Conservation (phyloP, 2,888 invertebrate species). For the Uropetala carovei region DNA sequence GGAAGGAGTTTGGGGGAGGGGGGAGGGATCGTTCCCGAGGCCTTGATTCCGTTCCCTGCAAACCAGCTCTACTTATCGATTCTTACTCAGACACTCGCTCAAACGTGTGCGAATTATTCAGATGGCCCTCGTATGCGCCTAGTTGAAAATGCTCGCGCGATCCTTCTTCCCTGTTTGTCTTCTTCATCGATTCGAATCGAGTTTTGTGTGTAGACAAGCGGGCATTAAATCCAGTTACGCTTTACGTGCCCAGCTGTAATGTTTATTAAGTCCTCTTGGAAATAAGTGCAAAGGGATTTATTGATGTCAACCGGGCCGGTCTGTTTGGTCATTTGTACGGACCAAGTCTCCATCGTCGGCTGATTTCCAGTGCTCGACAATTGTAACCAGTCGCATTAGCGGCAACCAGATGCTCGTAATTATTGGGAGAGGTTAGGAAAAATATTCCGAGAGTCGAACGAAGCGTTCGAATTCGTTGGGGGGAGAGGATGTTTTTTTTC, state of each 20-base stretch:
- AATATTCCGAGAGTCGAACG: too few relatives aligned
- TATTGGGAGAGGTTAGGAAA: background rate
- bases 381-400: background rate
- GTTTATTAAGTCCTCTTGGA: background rate
- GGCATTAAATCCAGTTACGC: slow-evolving; percentile 20
- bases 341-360: background rate
- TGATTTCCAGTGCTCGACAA: background rate
- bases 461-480: too few relatives aligned
- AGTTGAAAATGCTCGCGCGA: background rate
- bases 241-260: background rate
- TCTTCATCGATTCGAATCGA: slow-evolving; percentile 2
- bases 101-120: slow-evolving; percentile 51
- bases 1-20: background rate
- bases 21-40: background rate
- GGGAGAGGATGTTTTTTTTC: too few relatives aligned
- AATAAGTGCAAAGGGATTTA: slow-evolving; percentile 2
- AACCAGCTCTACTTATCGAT: slow-evolving; percentile 31
- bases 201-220: slow-evolving; percentile 23
- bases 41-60: slow-evolving; percentile 7
- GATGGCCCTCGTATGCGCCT: slow-evolving; percentile 11
- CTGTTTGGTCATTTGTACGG: background rate
- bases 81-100: slow-evolving; percentile 39
- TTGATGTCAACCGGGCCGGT: background rate
- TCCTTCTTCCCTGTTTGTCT: background rate
- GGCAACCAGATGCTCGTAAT: background rate